A percentile compares a stretch with the other conserved stretches of the same genome.
Conservation (phyloP, 2,888 invertebrate species). For the Macroteleia sp. region DNA sequence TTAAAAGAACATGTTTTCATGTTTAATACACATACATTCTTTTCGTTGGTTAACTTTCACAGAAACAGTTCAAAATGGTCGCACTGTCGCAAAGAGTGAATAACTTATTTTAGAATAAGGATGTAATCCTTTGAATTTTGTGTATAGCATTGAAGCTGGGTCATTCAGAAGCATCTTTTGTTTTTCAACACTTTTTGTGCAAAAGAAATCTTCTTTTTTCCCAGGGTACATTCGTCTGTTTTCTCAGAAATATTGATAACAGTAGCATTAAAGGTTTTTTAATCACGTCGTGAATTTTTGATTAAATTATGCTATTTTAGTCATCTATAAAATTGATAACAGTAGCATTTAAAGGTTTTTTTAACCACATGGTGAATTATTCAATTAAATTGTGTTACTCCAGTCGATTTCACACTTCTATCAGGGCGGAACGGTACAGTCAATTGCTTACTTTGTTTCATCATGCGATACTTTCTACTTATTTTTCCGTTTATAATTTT, state of each 20-base stretch:
- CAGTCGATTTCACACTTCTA: not conserved
- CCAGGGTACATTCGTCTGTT: constrained; percentile 24
- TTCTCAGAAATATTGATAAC: constrained; percentile 18
- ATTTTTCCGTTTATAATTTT: constrained; percentile 1
- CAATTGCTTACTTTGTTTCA: not conserved
- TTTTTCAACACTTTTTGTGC: not conserved
- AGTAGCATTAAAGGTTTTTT: not conserved
- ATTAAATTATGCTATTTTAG: not conserved
- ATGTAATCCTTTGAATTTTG: not conserved
- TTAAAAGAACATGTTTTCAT: constrained; percentile 26
- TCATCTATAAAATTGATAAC: constrained; percentile 8
- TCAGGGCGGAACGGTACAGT: not conserved
- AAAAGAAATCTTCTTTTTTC: constrained; percentile 11
- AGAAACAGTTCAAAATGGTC: not conserved
- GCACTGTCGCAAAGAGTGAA: not conserved
- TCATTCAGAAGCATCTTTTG: constrained; percentile 24
- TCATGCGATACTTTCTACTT: not conserved
- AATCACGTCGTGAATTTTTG: not conserved
- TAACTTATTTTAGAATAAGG: not conserved
- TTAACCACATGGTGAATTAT: not conserved
- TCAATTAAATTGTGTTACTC: not conserved
- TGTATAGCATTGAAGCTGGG: constrained; percentile 2
- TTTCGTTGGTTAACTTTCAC: constrained; percentile 7
- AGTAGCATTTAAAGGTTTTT: no score
- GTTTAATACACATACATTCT: constrained; percentile 27